Percentiles rank a stretch among this genome's conserved stretches.
phyloP scores from a whole-genome alignment of 2,797 vertebrate genomes.

The Aselliscus stoliczkanus region DNA sequence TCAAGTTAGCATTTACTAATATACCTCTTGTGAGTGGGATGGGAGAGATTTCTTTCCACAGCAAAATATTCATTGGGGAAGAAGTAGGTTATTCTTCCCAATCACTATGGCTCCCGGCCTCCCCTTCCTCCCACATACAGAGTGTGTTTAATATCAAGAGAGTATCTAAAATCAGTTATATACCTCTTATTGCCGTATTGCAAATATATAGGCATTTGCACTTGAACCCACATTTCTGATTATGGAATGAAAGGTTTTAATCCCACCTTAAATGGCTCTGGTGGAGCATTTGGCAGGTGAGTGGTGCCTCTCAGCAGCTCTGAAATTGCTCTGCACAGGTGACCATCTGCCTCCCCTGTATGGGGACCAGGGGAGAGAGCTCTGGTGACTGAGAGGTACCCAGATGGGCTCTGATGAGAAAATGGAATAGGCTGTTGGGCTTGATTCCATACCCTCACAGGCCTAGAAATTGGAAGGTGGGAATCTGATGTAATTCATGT shows the following conservation, averaged over 20 bases:
- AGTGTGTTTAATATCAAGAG: background rate
- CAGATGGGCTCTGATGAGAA: background rate
- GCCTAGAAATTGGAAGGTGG: background rate
- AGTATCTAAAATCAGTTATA: background rate
- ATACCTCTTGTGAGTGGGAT: background rate
- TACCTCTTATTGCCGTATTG: background rate
- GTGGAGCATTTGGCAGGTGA: background rate
- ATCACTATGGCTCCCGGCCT: background rate
- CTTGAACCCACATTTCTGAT: background rate
- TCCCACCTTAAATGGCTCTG: background rate
- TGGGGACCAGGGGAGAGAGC: background rate
- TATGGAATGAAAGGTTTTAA: background rate
- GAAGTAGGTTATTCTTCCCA: background rate
- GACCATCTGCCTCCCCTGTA: background rate
- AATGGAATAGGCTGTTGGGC: background rate
- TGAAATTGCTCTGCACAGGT: accelerated
- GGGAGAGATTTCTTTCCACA: background rate
- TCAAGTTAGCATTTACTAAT: background rate
- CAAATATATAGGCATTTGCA: background rate
- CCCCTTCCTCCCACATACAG: background rate
- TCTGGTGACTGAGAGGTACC: background rate
- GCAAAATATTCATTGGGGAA: background rate
- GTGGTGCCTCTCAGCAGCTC: background rate
- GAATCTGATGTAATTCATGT: background rate
- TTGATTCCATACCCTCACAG: background rate